phyloP scores from a whole-genome alignment of 2,113 vertebrate genomes.

The Marmota flaviventris region DNA sequence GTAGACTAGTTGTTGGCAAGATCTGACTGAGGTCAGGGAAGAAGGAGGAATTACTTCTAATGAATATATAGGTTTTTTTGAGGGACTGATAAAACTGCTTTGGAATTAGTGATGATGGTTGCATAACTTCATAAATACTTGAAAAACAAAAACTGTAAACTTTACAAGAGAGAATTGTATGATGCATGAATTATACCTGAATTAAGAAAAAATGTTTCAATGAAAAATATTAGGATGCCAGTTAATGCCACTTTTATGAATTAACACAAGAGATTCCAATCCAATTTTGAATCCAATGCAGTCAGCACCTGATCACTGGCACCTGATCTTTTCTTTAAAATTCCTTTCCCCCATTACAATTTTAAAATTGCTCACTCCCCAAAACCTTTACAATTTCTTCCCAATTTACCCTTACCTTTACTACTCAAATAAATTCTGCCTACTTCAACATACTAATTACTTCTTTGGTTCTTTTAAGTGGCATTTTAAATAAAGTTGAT shows the following conservation, averaged over 20 bases:
- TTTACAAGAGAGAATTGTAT: constrained; percentile 1
- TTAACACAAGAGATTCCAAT: background rate
- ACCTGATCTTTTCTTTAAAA: constrained; percentile 9
- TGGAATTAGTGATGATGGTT: background rate
- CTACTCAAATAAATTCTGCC: background rate
- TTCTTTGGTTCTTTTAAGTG: background rate
- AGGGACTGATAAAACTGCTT: background rate
- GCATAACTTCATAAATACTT: background rate
- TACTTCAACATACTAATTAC: constrained; percentile 1
- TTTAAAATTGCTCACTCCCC: background rate
- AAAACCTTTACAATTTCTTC: background rate
- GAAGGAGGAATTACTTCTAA: background rate
- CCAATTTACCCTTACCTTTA: background rate
- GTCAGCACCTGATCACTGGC: background rate
- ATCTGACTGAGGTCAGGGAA: background rate
- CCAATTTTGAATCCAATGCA: background rate
- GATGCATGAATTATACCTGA: background rate
- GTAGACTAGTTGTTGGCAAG: background rate
- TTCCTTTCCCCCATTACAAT: background rate
- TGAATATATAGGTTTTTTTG: background rate
- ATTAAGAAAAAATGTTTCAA: background rate
- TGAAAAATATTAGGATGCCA: background rate
- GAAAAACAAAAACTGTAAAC: background rate
- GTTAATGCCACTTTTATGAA: background rate
- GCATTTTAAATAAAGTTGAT: constrained; percentile 7